These are phyloP conservation scores for Catocala nupta DNA, from an alignment of 2,888 invertebrate genomes.

Conservation along the genomic window DNA sequence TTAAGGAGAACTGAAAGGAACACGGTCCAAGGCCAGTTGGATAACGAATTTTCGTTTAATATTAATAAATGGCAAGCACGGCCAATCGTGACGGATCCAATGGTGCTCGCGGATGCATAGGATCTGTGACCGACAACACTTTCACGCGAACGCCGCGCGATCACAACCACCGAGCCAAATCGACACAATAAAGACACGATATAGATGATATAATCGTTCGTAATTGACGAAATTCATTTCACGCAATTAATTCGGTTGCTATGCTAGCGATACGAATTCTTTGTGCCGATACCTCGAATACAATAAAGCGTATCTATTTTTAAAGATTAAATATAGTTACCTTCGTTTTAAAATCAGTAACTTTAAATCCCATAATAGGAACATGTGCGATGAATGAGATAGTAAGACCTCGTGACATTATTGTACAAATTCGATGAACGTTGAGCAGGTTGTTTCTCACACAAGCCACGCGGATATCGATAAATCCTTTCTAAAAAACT, in stretches of 20 bases:
- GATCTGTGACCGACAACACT: conserved; percentile 68
- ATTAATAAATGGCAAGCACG: conserved; percentile 82
- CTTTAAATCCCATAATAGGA: conserved; percentile 15
- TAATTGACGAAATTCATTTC: conserved; percentile 59
- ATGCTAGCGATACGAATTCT: conserved; percentile 31
- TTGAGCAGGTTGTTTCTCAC: conserved; percentile 16
- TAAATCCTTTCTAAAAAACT: conserved; percentile 56
- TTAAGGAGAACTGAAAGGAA: conserved; percentile 85
- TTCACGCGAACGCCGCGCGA: conserved; percentile 66
- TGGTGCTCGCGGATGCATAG: conserved; percentile 75
- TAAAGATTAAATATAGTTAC: background rate
- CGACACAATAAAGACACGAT: conserved; percentile 63
- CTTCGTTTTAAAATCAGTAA: conserved; percentile 14
- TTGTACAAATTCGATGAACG: background rate
- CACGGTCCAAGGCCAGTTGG: conserved; percentile 82
- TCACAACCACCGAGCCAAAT: conserved; percentile 67
- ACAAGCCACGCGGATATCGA: conserved; percentile 14
- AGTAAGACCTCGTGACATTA: no score
- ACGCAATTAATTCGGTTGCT: conserved; percentile 53
- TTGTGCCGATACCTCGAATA: conserved; percentile 18
- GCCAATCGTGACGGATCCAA: conserved; percentile 79
- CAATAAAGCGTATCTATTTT: conserved; percentile 1
- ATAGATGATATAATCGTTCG: conserved; percentile 67
- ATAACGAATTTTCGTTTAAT: conserved; percentile 87
- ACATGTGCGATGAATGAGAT: background rate